phyloP scores from a whole-genome alignment of 37 sponge, comb jelly and placozoan species.

The Eunapius fragilis region DNA sequence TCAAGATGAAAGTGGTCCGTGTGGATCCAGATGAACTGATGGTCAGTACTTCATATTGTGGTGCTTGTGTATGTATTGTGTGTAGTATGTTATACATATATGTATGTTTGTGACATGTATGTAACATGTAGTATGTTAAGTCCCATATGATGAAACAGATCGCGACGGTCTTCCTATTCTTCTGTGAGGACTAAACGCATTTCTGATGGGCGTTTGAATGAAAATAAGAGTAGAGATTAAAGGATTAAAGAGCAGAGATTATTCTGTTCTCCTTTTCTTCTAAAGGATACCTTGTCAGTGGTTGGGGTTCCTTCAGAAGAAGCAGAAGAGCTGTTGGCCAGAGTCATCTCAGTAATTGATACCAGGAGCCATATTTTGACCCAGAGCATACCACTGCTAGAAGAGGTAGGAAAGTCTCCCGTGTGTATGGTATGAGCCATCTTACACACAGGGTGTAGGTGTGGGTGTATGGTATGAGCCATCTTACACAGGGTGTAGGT shows the following conservation, averaged over 20 bases:
- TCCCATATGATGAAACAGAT: background rate
- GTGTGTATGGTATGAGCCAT: too few species aligned
- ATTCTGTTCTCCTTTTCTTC: background rate
- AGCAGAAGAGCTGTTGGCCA: constrained; percentile 62
- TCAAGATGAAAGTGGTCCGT: constrained; percentile 47
- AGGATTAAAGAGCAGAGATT: too few species aligned
- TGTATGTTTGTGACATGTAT: background rate
- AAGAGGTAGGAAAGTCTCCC: constrained; percentile 15
- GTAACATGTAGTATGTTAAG: background rate
- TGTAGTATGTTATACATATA: background rate
- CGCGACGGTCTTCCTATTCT: too few species aligned
- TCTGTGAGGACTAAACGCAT: too few species aligned
- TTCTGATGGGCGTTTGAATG: too few species aligned
- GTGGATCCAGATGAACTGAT: constrained; percentile 39
- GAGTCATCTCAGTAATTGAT: constrained; percentile 51
- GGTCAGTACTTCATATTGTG: too few species aligned
- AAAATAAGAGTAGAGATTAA: too few species aligned
- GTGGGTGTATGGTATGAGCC: too few species aligned
- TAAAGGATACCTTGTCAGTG: constrained; percentile 53
- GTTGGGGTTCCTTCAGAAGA: constrained; percentile 46
- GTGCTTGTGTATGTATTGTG: too few species aligned
- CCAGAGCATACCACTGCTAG: constrained; percentile 23
- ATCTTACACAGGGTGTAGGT: too few species aligned
- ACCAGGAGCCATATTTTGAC: constrained; percentile 57
- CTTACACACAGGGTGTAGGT: too few species aligned